phyloP scores from a whole-genome alignment of 2,888 invertebrate genomes.

The Dicyrtoma fusca region DNA sequence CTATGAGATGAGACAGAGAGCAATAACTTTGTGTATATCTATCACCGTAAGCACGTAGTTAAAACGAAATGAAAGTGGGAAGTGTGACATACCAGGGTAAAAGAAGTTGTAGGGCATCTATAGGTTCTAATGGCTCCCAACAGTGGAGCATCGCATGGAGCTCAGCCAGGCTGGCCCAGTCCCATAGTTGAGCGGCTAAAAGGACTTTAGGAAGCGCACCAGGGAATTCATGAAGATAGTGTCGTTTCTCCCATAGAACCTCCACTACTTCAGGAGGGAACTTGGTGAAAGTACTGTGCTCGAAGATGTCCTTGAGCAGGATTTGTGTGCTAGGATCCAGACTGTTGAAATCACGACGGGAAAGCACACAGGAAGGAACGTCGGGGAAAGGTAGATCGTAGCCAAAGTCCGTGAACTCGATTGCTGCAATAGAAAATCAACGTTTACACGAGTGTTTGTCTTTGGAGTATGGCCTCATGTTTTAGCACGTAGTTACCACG shows the following conservation, averaged over 20 bases:
- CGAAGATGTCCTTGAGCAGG: constrained; percentile 71
- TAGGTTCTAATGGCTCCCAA: constrained; percentile 85
- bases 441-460: constrained; percentile 15
- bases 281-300: constrained; percentile 73
- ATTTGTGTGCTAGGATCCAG: constrained; percentile 81
- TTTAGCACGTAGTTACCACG: no score
- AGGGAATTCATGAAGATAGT: constrained; percentile 81
- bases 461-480: no score
- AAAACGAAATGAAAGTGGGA: not conserved
- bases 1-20: no score
- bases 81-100: constrained; percentile 76
- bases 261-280: constrained; percentile 60
- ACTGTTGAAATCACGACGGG: constrained; percentile 70
- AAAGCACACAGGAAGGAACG: constrained; percentile 60
- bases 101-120: constrained; percentile 88
- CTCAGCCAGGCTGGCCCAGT: constrained; percentile 82
- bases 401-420: constrained; percentile 69
- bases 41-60: not conserved
- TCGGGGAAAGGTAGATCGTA: constrained; percentile 70
- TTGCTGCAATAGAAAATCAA: constrained; percentile 58
- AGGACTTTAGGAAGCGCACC: constrained; percentile 81
- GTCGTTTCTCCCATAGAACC: constrained; percentile 91
- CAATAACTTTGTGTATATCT: not conserved
- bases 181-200: constrained; percentile 88
- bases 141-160: constrained; percentile 81